These are phyloP conservation scores for Chanos chanos DNA, from an alignment of 2,797 vertebrate species.

Conservation along the genomic window DNA sequence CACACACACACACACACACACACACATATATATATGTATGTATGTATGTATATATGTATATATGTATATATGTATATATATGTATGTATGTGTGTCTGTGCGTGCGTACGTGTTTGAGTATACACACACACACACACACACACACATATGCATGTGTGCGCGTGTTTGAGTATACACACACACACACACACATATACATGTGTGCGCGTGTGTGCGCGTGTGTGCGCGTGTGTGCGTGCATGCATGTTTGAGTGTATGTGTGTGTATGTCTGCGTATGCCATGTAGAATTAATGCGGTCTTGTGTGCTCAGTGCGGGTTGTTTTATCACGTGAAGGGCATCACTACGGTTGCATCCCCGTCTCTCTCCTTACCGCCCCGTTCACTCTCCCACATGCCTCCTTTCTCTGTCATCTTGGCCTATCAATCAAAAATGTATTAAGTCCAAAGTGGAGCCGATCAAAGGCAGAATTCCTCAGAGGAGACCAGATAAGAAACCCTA, in stretches of 20 bases:
- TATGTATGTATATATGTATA: conserved; percentile 27
- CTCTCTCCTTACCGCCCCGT: conserved; percentile 46
- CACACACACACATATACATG: no score
- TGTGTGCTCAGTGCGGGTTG: conserved; percentile 58
- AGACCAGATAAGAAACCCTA: conserved; percentile 97
- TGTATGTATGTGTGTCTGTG: no score
- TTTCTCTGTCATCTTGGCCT: conserved; percentile 82
- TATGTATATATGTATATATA: no score
- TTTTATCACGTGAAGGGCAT: conserved; percentile 72
- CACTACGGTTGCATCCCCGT: conserved; percentile 60
- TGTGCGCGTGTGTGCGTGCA: conserved; percentile 25
- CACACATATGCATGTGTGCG: no score
- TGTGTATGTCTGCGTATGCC: conserved; percentile 18
- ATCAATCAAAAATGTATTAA: conserved; percentile 99
- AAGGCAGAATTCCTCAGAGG: conserved; percentile 92
- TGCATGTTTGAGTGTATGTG: conserved; percentile 11
- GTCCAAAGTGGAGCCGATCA: conserved; percentile 90
- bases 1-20: conserved; percentile 41
- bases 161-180: no score
- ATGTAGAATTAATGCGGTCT: conserved; percentile 37
- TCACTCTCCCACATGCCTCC: conserved; percentile 58
- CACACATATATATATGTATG: conserved; percentile 40
- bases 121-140: no score
- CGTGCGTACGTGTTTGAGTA: no score
- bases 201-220: conserved; percentile 19